Base-by-base conservation (phyloP, 2,888 invertebrate species). In the Oligia strigilis region DNA sequence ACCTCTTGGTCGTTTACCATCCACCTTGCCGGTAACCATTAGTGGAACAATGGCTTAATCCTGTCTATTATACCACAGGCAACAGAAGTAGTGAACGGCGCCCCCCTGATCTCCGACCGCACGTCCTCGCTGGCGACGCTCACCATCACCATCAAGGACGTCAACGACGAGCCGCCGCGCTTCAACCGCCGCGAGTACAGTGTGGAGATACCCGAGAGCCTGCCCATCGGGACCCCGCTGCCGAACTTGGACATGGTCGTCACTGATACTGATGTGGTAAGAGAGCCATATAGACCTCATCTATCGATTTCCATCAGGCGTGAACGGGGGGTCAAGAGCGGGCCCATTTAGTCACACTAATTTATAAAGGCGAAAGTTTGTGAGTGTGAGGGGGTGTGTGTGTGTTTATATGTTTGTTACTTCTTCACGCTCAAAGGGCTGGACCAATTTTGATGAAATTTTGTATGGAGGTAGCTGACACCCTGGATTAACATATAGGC, bases 81-180 rank as follows among this genome's bases (percentile, higher is more conserved):
- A 0, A 97, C 98, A 70, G 99, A 99, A 95, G 89, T 99, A 82
- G 97, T 98, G 2, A 98, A 98, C 92, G 98, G 98, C 0, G 95
- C 97, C 0, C 98, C 98, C 1, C 96, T 98, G 6, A 97, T 98
- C 88, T 98, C 98, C 84, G 96, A 98, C 4, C 94, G 98, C 75
- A 98, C 98, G 0, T 97, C 98, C 4, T 97, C 98, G 1, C 97
- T 97, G 1, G 98, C 98, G 1, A 98, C 98, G 77, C 98, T 98
- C 17, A 98, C 98, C 0, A 98, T 99, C 74, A 99, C 98, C 65
- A 98, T 99, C 88, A 98, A 98, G 89, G 99, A 99, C 93, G 98
- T 99, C 1, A 99, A 99, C 94, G 99, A 99, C 92, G 99, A 99
- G 87, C 98, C 99, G 0, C 99, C 99, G 0, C 97, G 97, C 69